These are phyloP conservation scores for Halcyon smyrnensis DNA, from an alignment of 2,797 vertebrate species.

Conservation along the genomic window DNA sequence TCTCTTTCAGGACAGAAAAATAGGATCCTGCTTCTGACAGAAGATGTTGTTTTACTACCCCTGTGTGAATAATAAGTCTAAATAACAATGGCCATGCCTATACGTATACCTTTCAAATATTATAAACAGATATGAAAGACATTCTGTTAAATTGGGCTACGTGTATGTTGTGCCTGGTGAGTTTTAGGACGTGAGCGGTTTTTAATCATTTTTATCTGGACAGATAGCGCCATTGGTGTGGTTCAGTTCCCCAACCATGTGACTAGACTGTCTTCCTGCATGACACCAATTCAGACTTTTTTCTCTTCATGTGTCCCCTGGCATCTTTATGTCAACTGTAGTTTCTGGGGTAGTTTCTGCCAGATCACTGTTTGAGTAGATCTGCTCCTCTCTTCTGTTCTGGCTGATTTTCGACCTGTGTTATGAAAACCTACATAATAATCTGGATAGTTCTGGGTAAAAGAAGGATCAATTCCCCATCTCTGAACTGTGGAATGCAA, in stretches of 20 bases:
- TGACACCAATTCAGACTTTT: neutral
- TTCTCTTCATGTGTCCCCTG: neutral
- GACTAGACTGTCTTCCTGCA: neutral
- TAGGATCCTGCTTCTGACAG: conserved; percentile 10
- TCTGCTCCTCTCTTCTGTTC: conserved; percentile 16
- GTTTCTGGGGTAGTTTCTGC: neutral
- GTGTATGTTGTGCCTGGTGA: neutral
- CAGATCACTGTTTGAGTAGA: neutral
- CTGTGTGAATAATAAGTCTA: conserved; percentile 32
- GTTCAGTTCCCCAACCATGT: neutral
- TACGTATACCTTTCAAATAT: neutral
- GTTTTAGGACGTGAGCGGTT: neutral
- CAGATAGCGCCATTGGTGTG: neutral
- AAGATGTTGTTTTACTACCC: conserved; percentile 28
- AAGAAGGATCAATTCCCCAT: neutral
- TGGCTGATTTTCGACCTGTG: conserved; percentile 56
- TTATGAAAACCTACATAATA: conserved; percentile 66
- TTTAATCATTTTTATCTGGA: conserved; percentile 24
- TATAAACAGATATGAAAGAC: conserved; percentile 3
- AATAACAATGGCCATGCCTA: conserved; percentile 10
- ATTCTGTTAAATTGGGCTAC: neutral
- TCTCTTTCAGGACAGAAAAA: conserved; percentile 41
- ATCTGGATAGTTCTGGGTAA: conserved; percentile 46
- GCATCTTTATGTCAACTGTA: neutral
- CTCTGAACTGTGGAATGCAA: conserved; percentile 52